Conservation (phyloP, 2,113 vertebrate genomes). For the Anser brachyrhynchus region DNA sequence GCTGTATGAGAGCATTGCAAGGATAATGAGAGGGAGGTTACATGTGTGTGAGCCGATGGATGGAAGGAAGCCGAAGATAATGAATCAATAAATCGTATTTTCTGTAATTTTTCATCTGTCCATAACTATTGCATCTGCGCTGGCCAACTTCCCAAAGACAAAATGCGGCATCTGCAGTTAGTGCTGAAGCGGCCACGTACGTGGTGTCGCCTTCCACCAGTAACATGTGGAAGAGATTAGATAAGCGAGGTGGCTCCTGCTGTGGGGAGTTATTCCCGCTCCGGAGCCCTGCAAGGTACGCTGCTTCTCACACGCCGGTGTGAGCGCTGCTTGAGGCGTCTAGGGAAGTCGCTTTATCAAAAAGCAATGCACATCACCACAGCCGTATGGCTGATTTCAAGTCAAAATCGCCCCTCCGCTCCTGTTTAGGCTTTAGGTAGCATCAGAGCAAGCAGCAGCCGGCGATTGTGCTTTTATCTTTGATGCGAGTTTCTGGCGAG, state of each 20-base stretch:
- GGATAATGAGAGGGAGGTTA: neutral
- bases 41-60: neutral
- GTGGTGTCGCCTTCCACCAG: neutral
- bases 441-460: neutral
- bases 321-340: neutral
- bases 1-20: neutral
- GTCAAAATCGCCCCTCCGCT: neutral
- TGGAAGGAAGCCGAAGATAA: neutral
- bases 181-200: neutral
- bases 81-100: neutral
- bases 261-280: neutral
- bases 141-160: neutral
- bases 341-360: neutral
- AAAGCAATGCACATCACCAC: neutral
- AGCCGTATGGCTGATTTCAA: neutral
- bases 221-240: slow-evolving; percentile 28
- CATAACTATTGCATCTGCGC: neutral
- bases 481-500: neutral
- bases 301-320: neutral
- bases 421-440: neutral
- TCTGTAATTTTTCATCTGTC: neutral
- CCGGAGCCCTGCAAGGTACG: neutral
- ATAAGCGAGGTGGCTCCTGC: slow-evolving; percentile 18
- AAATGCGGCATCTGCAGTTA: neutral
- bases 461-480: neutral